Evolutionary conservation across 2,113 vertebrate species (phyloP), one percentile per base, ranked within the genome.

Genomic region (Crypturellus undulatus): DNA sequence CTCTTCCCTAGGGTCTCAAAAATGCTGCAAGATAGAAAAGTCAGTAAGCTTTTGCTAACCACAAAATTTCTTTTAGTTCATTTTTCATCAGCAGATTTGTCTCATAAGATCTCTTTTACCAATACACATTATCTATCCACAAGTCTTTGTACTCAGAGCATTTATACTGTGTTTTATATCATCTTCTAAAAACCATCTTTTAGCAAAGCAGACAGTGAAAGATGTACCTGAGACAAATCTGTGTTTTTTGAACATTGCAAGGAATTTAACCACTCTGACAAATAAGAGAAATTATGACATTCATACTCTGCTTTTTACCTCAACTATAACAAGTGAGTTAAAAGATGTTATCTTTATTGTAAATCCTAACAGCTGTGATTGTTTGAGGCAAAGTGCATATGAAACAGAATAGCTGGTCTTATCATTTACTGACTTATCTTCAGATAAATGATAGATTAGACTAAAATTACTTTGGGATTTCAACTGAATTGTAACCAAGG

Each of bases 381-480:
- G 56, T 82, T 80, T 84, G 60, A 85, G 68, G 51, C 64, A 90
- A 92, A 82, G 59, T 26, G 59, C 9, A 3, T 70, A 68, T 51
- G 52, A 87, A 93, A 92, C 36, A 63, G 64, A 92, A 63, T 82
- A 64, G 56, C 68, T 93, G 40, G 49, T 56, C 90, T 80, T 72
- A 81, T 88, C 5, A 79, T 92, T 91, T 94, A 76, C 91, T 70
- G 67, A 78, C 91, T 89, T 86, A 65, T 72, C 65, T 79, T 92
- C 78, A 90, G 86, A 93, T 92, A 94, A 92, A 89, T 76, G 65
- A 63, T 49, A 26, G 83, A 96, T 94, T 95, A 82, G 60, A 69
- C 83, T 77, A 90, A 96, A 94, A 95, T 91, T 79, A 93, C 92
- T 83, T 79, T 34, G 26, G 79, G 76, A 89, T 92, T 92, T 97